phyloP scores from a whole-genome alignment of 2,888 invertebrate genomes.

The Oeneis ivallda region DNA sequence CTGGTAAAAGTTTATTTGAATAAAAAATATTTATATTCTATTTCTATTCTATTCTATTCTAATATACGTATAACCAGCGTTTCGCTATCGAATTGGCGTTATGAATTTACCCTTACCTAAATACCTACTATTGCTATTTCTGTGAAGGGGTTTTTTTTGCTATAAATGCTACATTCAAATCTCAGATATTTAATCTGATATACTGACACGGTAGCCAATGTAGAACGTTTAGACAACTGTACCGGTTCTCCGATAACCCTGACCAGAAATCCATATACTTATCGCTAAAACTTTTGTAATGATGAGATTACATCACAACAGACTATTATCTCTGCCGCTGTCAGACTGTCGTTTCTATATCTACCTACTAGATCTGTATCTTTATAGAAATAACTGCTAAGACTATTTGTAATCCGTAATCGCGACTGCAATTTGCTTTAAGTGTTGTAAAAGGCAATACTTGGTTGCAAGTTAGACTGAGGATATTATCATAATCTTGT shows the following conservation, averaged over 20 bases:
- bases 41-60: too few relatives aligned
- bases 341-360: conserved; percentile 29
- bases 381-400: conserved; percentile 27
- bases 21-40: too few relatives aligned
- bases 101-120: too few relatives aligned
- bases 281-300: conserved; percentile 35
- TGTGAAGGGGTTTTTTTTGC: too few relatives aligned
- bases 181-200: too few relatives aligned
- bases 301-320: conserved; percentile 33
- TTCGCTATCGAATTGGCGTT: too few relatives aligned
- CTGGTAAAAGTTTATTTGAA: too few relatives aligned
- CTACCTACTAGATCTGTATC: conserved; percentile 30
- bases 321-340: conserved; percentile 27
- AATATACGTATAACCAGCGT: too few relatives aligned
- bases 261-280: conserved; percentile 33
- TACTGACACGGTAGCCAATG: conserved; percentile 28
- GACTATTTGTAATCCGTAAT: conserved; percentile 32
- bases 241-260: conserved; percentile 35
- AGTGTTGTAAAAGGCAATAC: conserved; percentile 36
- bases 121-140: too few relatives aligned
- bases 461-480: conserved; percentile 1
- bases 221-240: conserved; percentile 32
- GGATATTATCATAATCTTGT: conserved; percentile 21
- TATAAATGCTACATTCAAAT: too few relatives aligned
- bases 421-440: conserved; percentile 31